phyloP scores from a whole-genome alignment of 1,140 invertebrate genomes.

The Samia ricini region DNA sequence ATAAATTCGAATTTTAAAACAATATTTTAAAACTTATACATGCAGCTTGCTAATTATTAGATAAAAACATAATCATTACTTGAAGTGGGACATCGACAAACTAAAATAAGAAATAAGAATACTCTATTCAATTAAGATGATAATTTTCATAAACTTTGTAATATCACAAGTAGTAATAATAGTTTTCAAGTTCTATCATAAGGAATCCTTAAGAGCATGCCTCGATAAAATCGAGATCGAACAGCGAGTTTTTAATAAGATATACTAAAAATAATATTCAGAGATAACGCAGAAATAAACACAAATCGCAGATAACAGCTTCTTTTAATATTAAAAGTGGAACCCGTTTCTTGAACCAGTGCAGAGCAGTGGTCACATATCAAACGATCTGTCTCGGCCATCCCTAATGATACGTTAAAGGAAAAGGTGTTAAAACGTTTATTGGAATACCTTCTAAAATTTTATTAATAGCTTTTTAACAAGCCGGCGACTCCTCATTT shows the following conservation, averaged over 20 bases:
- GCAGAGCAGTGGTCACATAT: neutral
- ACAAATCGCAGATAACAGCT: slow-evolving; percentile 1
- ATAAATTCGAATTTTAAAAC: neutral
- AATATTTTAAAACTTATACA: neutral
- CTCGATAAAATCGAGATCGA: neutral
- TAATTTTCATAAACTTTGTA: neutral
- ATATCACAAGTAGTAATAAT: neutral
- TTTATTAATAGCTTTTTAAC: slow-evolving; percentile 75
- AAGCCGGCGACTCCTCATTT: slow-evolving; percentile 52
- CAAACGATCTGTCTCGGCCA: slow-evolving; percentile 13
- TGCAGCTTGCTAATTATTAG: neutral
- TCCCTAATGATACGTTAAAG: slow-evolving; percentile 66
- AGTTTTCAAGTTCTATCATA: neutral
- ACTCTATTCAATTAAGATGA: neutral
- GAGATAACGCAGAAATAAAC: neutral
- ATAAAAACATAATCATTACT: neutral
- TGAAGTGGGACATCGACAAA: neutral
- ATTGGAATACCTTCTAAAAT: slow-evolving; percentile 69
- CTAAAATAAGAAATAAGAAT: neutral
- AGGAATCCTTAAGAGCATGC: neutral
- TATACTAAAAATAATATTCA: neutral
- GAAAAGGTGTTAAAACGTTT: slow-evolving; percentile 76
- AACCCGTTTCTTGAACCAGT: neutral
- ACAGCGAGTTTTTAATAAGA: neutral
- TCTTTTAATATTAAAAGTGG: neutral